Evolutionary conservation across 2,113 vertebrate genomes (phyloP).

Genomic region (Archocentrus centrarchus): DNA sequence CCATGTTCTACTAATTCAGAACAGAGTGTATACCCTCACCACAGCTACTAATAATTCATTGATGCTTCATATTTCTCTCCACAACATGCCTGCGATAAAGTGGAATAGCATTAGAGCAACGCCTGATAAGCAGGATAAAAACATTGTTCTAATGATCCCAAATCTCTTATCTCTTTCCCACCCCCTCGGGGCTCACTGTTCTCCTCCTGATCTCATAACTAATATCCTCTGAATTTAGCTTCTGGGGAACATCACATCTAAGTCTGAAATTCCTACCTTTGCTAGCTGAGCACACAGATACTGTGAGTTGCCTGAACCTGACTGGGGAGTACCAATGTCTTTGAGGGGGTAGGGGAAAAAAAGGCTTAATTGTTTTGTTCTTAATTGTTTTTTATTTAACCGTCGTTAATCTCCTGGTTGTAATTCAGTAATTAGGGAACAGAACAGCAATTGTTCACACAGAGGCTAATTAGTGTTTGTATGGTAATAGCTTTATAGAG

Average conservation of each 20-base stretch:
- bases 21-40: slow-evolving; percentile 8
- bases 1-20: slow-evolving; percentile 42
- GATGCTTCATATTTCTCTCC: slow-evolving; percentile 35
- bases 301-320: slow-evolving; percentile 14
- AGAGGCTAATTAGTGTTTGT: slow-evolving; percentile 72
- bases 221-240: slow-evolving; percentile 67
- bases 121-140: slow-evolving; percentile 56
- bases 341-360: slow-evolving; percentile 6
- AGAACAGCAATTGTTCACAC: slow-evolving; percentile 66
- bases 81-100: slow-evolving; percentile 49
- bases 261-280: slow-evolving; percentile 24
- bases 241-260: slow-evolving; percentile 60
- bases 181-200: slow-evolving; percentile 44
- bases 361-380: slow-evolving; percentile 73
- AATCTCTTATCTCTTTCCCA: slow-evolving; percentile 38
- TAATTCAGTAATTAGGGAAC: slow-evolving; percentile 74
- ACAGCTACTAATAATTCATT: slow-evolving; percentile 43
- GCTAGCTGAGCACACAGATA: slow-evolving; percentile 23
- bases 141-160: slow-evolving; percentile 54
- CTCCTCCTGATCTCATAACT: slow-evolving; percentile 61
- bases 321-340: slow-evolving; percentile 38
- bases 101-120: slow-evolving; percentile 35
- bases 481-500: slow-evolving; percentile 53
- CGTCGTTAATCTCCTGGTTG: slow-evolving; percentile 71
- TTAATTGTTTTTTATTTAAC: slow-evolving; percentile 76